A percentile compares a stretch with the other conserved stretches of the same genome.
These are phyloP conservation scores for Irena cyanogastra DNA, from an alignment of 2,113 vertebrate genomes.

Conservation along the genomic window DNA sequence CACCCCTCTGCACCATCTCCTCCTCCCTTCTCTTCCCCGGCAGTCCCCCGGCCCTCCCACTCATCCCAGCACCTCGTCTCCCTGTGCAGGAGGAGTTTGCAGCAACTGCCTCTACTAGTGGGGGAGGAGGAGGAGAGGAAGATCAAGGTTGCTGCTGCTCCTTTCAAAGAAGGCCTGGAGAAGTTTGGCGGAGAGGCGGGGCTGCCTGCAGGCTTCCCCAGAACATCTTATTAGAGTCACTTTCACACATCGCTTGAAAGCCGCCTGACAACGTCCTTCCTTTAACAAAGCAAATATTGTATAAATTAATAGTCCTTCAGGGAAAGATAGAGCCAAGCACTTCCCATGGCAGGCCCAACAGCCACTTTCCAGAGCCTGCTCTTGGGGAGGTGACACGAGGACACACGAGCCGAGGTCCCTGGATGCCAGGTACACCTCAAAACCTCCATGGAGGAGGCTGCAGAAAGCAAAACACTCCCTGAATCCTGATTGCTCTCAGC, in stretches of 20 bases:
- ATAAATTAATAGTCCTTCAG: constrained; percentile 43
- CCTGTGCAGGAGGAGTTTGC: background rate
- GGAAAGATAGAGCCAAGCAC: background rate
- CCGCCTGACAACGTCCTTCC: constrained; percentile 7
- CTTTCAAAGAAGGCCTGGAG: constrained; percentile 37
- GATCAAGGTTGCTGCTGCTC: constrained; percentile 39
- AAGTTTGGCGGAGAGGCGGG: constrained; percentile 22
- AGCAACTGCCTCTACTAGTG: background rate
- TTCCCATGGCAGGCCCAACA: background rate
- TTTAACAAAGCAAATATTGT: constrained; percentile 50
- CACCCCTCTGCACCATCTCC: background rate
- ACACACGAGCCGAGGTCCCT: background rate
- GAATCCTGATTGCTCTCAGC: background rate
- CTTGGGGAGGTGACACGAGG: background rate
- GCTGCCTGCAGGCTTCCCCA: constrained; percentile 26
- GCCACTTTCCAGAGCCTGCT: background rate
- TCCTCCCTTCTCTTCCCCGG: background rate
- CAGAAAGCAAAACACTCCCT: background rate
- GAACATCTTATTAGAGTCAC: constrained; percentile 58
- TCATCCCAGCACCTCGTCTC: background rate
- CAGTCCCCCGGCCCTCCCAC: background rate
- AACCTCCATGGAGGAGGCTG: background rate
- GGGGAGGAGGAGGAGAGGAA: constrained; percentile 22
- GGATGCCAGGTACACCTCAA: background rate
- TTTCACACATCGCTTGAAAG: constrained; percentile 66